phyloP scores from a whole-genome alignment of 2,888 invertebrate species.

The Loripinus fragilis region DNA sequence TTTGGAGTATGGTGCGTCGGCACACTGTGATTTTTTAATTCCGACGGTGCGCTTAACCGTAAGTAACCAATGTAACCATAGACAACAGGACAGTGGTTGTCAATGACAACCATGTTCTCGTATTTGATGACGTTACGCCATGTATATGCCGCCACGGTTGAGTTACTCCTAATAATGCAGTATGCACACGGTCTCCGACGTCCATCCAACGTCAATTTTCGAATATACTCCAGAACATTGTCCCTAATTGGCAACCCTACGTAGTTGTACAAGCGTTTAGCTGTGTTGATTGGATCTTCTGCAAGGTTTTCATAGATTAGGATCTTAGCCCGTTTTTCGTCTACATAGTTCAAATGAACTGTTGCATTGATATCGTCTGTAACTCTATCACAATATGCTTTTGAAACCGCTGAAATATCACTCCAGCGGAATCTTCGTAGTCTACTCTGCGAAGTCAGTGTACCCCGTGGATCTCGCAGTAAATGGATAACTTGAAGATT shows the following conservation, averaged over 20 bases:
- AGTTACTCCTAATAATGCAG: conserved; percentile 41
- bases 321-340: conserved; percentile 35
- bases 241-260: conserved; percentile 23
- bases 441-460: conserved; percentile 43
- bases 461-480: conserved; percentile 50
- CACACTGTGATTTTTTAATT: conserved; percentile 27
- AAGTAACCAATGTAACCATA: conserved; percentile 50
- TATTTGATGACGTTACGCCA: conserved; percentile 46
- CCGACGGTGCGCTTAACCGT: conserved; percentile 13
- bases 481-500: conserved; percentile 53
- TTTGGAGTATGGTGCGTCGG: conserved; percentile 26
- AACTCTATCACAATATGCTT: conserved; percentile 33
- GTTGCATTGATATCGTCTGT: conserved; percentile 39
- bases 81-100: conserved; percentile 35
- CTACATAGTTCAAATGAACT: conserved; percentile 20
- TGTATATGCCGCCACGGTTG: conserved; percentile 43
- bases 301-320: conserved; percentile 51
- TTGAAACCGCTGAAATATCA: conserved; percentile 25
- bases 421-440: conserved; percentile 35
- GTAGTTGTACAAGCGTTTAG: conserved; percentile 38
- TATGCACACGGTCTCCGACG: conserved; percentile 14
- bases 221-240: conserved; percentile 31
- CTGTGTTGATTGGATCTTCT: conserved; percentile 40
- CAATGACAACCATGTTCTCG: conserved; percentile 32
- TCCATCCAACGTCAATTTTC: conserved; percentile 43